These are phyloP conservation scores for Mylabris phalerata DNA, from an alignment of 1,140 invertebrate genomes.

Conservation along the genomic window DNA sequence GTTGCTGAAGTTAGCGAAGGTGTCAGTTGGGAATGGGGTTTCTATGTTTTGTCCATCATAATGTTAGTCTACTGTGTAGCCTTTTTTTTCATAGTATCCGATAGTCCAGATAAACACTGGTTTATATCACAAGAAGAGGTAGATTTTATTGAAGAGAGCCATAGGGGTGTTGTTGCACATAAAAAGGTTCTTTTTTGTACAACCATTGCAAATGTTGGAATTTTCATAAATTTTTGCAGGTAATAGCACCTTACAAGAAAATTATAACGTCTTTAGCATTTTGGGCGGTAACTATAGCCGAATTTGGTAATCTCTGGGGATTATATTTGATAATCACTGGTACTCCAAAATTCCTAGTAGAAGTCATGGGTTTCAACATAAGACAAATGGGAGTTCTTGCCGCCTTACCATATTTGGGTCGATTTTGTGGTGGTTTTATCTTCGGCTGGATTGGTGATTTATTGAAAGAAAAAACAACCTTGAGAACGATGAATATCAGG, in stretches of 20 bases:
- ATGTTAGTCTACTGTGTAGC: slow-evolving; percentile 58
- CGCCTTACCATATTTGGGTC: slow-evolving; percentile 62
- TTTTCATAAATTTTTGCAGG: neutral
- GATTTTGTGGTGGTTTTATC: slow-evolving; percentile 49
- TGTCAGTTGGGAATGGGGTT: slow-evolving; percentile 60
- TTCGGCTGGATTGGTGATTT: slow-evolving; percentile 61
- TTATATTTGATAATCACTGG: slow-evolving; percentile 78
- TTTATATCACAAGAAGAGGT: slow-evolving; percentile 1
- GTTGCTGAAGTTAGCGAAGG: slow-evolving; percentile 54
- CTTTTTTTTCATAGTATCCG: slow-evolving; percentile 61
- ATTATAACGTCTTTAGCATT: slow-evolving; percentile 61
- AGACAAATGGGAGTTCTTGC: slow-evolving; percentile 62
- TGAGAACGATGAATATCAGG: slow-evolving; percentile 3
- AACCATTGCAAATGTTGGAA: neutral
- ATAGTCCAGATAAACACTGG: neutral
- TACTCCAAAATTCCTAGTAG: slow-evolving; percentile 68
- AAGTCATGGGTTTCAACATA: slow-evolving; percentile 69
- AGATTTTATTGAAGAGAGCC: neutral
- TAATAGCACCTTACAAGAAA: slow-evolving; percentile 51
- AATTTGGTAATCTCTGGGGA: slow-evolving; percentile 72
- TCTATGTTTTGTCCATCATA: slow-evolving; percentile 63
- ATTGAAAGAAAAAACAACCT: slow-evolving; percentile 40
- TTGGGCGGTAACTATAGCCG: slow-evolving; percentile 56
- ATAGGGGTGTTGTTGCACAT: slow-evolving; percentile 45
- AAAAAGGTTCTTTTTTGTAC: slow-evolving; percentile 22